These are phyloP conservation scores for Smithornis capensis DNA, from an alignment of 2,113 vertebrate genomes.

Conservation along the genomic window DNA sequence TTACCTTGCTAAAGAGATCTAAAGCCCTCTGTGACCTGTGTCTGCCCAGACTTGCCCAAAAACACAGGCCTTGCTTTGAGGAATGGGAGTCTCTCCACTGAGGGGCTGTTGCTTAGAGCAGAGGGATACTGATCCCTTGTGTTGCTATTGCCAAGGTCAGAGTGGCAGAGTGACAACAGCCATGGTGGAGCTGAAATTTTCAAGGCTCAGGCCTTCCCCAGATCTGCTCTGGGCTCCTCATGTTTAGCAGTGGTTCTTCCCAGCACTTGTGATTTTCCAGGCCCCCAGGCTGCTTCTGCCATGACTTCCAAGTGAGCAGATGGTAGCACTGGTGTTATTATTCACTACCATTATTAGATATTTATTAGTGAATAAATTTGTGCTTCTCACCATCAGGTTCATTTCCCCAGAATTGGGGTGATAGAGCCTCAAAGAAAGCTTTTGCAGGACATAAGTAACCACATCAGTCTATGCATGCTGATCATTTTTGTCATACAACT, in stretches of 20 bases:
- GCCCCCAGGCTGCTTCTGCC: neutral
- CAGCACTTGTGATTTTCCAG: neutral
- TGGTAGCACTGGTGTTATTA: neutral
- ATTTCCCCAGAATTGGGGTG: neutral
- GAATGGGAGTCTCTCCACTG: neutral
- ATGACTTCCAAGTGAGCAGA: neutral
- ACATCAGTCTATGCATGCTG: accelerated
- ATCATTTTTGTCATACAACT: neutral
- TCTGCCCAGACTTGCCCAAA: accelerated
- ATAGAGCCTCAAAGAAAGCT: neutral
- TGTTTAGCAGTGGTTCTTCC: neutral
- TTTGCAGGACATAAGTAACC: neutral
- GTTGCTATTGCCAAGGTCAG: neutral
- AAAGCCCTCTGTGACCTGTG: accelerated
- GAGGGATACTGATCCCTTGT: neutral
- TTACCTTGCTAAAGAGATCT: neutral
- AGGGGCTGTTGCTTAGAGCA: neutral
- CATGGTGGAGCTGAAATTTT: neutral
- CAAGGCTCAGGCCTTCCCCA: neutral
- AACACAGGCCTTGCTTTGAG: neutral
- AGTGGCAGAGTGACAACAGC: neutral
- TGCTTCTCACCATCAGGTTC: neutral
- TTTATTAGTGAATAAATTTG: neutral
- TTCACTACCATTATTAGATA: neutral
- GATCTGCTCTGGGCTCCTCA: accelerated